phyloP scores from a whole-genome alignment of 2,797 vertebrate genomes.

The Notoglanidium macrostoma region DNA sequence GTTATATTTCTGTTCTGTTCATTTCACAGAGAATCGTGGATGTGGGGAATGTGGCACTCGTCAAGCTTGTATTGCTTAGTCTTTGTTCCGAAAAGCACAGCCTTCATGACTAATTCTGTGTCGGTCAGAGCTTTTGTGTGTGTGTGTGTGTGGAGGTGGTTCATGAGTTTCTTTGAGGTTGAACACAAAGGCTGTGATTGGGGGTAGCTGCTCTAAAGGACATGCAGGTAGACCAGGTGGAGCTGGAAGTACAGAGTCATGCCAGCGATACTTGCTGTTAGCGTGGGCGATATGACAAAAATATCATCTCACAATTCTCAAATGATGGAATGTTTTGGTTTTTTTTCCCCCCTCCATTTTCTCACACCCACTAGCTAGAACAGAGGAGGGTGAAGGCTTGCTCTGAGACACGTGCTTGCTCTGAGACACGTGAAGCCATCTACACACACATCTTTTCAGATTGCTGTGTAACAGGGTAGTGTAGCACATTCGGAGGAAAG shows the following conservation, averaged over 20 bases:
- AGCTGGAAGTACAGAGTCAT: background rate
- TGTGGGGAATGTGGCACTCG: background rate
- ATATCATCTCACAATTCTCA: background rate
- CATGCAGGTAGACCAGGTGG: background rate
- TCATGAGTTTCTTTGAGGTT: background rate
- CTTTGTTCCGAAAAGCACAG: background rate
- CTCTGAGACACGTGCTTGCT: background rate
- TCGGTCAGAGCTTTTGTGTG: background rate
- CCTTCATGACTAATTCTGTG: conserved; percentile 12
- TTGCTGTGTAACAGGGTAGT: background rate
- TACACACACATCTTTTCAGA: background rate
- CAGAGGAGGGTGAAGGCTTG: background rate
- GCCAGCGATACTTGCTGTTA: background rate
- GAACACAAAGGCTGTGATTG: conserved; percentile 3
- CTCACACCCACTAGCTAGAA: background rate
- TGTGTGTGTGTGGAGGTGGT: background rate
- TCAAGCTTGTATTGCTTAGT: background rate
- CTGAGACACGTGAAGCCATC: background rate
- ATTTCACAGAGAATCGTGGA: too few species aligned
- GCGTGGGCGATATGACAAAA: background rate
- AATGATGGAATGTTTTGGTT: background rate
- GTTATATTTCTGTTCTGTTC: too few species aligned
- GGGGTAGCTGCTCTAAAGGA: background rate
- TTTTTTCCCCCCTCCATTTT: background rate
- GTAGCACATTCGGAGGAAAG: background rate